Conservation (phyloP, 2,113 vertebrate genomes). For the Tachycineta bicolor region DNA sequence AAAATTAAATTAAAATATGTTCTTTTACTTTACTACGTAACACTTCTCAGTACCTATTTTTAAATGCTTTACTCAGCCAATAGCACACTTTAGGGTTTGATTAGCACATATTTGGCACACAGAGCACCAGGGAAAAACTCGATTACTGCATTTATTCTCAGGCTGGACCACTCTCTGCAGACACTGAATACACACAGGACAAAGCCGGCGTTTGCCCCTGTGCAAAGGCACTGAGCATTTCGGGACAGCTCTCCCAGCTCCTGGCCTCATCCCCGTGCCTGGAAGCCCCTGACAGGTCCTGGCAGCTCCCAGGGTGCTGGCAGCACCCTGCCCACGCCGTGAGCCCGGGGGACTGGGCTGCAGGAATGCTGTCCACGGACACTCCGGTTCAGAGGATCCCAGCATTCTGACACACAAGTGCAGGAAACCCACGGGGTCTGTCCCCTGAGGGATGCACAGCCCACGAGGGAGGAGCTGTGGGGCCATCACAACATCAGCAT, state of each 20-base stretch:
- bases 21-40: background rate
- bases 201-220: background rate
- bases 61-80: background rate
- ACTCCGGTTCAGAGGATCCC: background rate
- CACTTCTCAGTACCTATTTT: background rate
- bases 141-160: background rate
- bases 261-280: background rate
- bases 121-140: background rate
- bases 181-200: rapidly evolving
- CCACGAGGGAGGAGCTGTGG: rapidly evolving
- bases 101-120: background rate
- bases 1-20: background rate
- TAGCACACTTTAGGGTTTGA: background rate
- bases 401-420: no score
- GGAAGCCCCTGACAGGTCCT: rapidly evolving
- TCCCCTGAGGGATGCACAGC: rapidly evolving
- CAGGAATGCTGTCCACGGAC: background rate
- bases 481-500: background rate
- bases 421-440: background rate
- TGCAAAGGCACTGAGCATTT: rapidly evolving
- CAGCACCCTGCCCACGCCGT: background rate
- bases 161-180: background rate
- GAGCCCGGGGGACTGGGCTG: background rate
- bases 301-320: background rate
- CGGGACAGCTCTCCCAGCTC: background rate